phyloP scores from a whole-genome alignment of 2,797 vertebrate genomes.

The Syncerus caffer region DNA sequence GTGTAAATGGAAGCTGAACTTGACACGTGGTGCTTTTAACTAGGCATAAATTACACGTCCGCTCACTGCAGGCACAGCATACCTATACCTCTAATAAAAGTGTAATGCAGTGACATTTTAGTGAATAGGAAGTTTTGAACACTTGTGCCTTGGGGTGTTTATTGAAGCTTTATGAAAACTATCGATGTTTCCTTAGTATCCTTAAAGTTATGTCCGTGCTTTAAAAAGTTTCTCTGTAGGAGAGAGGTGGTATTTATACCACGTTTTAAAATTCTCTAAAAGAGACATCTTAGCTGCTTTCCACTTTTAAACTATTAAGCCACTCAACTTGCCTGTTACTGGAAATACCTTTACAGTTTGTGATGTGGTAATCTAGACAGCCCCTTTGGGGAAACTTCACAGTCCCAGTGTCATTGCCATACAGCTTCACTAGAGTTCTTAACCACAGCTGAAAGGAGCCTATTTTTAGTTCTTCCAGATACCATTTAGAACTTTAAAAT shows the following conservation, averaged over 20 bases:
- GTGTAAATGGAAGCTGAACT: slow-evolving; percentile 55
- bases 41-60: neutral
- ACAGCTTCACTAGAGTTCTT: slow-evolving; percentile 1
- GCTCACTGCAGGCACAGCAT: slow-evolving; percentile 34
- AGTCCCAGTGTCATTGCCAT: neutral
- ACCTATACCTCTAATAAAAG: neutral
- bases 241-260: neutral
- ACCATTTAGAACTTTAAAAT: slow-evolving; percentile 37
- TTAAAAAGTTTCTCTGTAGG: slow-evolving; percentile 43
- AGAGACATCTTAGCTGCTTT: neutral
- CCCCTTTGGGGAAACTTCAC: neutral
- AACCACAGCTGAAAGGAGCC: neutral
- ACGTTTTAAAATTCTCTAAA: slow-evolving; percentile 33
- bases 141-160: slow-evolving; percentile 71
- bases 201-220: slow-evolving; percentile 26
- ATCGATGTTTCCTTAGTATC: neutral
- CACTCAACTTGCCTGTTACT: slow-evolving; percentile 23
- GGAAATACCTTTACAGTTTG: slow-evolving; percentile 19
- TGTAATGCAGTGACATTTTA: slow-evolving; percentile 6
- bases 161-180: slow-evolving; percentile 46
- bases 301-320: slow-evolving; percentile 8
- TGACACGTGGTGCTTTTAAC: slow-evolving; percentile 62
- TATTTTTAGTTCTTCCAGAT: neutral
- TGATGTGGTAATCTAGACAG: neutral
- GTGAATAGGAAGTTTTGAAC: slow-evolving; percentile 40